phyloP scores from a whole-genome alignment of 1,140 invertebrate genomes.

The Drosophila seguyi region DNA sequence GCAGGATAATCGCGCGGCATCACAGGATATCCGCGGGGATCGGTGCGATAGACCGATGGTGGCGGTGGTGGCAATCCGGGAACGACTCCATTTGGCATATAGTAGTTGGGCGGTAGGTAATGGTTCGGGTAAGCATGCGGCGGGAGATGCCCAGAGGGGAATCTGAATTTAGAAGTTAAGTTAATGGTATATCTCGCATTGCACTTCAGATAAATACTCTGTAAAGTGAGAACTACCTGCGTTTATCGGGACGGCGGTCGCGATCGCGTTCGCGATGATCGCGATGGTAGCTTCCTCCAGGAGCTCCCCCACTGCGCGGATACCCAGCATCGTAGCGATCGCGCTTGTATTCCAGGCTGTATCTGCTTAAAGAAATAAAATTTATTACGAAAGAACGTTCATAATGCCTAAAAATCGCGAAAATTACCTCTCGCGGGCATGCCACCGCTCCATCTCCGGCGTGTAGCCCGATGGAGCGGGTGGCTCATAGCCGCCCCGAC shows the following conservation, averaged over 20 bases:
- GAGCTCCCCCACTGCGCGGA: slow-evolving; percentile 48
- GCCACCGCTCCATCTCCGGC: slow-evolving; percentile 65
- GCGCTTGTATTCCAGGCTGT: slow-evolving; percentile 76
- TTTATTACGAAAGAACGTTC: background rate
- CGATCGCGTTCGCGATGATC: slow-evolving; percentile 87
- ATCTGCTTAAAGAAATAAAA: slow-evolving; percentile 39
- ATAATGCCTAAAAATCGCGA: background rate
- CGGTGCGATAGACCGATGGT: slow-evolving; percentile 62
- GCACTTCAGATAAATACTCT: slow-evolving; percentile 1
- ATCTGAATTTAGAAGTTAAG: slow-evolving; percentile 43
- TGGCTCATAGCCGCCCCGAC: slow-evolving; percentile 58
- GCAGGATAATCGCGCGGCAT: slow-evolving; percentile 86
- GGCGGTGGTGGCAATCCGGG: slow-evolving; percentile 55
- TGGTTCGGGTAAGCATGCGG: slow-evolving; percentile 70
- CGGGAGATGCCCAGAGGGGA: slow-evolving; percentile 60
- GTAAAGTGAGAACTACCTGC: slow-evolving; percentile 82
- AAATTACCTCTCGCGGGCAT: slow-evolving; percentile 72
- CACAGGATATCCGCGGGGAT: slow-evolving; percentile 74
- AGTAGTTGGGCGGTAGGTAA: slow-evolving; percentile 77
- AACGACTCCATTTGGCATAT: slow-evolving; percentile 72
- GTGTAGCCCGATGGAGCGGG: slow-evolving; percentile 55
- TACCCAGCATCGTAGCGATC: slow-evolving; percentile 77
- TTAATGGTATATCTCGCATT: background rate
- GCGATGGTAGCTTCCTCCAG: slow-evolving; percentile 61
- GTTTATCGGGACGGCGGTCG: slow-evolving; percentile 86